Evolutionary conservation across 2,888 invertebrate genomes (phyloP).

Genomic region (Standfussiana lucernea): DNA sequence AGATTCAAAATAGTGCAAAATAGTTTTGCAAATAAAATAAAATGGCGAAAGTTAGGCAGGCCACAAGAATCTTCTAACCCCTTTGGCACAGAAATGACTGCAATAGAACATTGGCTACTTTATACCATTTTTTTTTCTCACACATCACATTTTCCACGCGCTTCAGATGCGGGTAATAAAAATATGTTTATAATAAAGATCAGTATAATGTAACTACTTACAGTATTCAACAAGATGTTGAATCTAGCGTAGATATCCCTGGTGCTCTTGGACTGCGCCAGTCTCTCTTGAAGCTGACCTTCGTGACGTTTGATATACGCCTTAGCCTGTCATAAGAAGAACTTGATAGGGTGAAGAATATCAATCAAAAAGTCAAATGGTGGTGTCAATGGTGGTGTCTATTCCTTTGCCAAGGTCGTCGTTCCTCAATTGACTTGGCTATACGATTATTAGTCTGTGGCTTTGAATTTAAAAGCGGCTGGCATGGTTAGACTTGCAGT

Average conservation of each 20-base stretch:
- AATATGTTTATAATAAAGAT: no score
- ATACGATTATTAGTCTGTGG: not conserved
- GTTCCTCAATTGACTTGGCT: not conserved
- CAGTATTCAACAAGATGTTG: constrained; percentile 95
- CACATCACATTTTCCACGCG: no score
- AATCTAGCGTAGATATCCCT: constrained; percentile 96
- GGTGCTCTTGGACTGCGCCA: constrained; percentile 97
- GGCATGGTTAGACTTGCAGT: not conserved
- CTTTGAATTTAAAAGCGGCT: not conserved
- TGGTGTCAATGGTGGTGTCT: not conserved
- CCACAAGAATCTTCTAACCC: no score
- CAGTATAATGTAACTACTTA: constrained; percentile 81
- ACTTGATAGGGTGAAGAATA: not conserved
- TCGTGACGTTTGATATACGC: constrained; percentile 97
- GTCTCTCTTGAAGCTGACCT: constrained; percentile 96
- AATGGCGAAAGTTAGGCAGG: no score
- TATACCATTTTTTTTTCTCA: no score
- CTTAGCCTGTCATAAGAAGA: constrained; percentile 92
- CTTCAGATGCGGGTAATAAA: no score
- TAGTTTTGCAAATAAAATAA: no score
- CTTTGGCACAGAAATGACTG: no score
- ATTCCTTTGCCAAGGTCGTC: not conserved
- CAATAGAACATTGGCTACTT: no score
- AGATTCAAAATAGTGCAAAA: no score
- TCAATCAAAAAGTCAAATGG: not conserved